Percentiles rank a stretch among this genome's conserved stretches.
Conservation (phyloP, 2,113 vertebrate genomes). For the Stomatorhinus ivindoensis region DNA sequence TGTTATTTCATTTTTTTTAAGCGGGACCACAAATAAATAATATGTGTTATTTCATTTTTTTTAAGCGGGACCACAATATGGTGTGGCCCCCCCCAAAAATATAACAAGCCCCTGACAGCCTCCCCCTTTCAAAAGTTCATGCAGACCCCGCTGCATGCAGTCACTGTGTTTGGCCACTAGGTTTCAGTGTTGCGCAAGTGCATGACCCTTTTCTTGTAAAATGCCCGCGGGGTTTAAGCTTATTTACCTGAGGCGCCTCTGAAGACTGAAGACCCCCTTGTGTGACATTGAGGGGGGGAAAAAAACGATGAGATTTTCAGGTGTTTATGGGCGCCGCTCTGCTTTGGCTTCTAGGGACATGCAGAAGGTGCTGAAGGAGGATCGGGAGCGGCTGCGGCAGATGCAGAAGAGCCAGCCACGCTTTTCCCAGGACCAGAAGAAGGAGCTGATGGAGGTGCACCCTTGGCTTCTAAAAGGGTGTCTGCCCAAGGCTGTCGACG, state of each 20-base stretch:
- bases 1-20: background rate
- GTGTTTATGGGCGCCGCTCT: background rate
- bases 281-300: background rate
- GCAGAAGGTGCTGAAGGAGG: slow-evolving; percentile 70
- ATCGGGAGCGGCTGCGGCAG: slow-evolving; percentile 70
- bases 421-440: slow-evolving; percentile 75
- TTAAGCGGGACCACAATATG: background rate
- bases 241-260: background rate
- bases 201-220: background rate
- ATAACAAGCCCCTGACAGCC: background rate
- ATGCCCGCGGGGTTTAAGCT: background rate
- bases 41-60: background rate
- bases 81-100: background rate
- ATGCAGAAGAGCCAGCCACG: slow-evolving; percentile 83
- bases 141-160: background rate
- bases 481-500: slow-evolving; percentile 69
- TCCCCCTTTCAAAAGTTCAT: background rate
- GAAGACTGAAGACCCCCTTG: background rate
- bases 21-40: background rate
- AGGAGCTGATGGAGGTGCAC: slow-evolving; percentile 78
- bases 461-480: slow-evolving; percentile 78
- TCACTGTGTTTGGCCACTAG: background rate
- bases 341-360: slow-evolving; percentile 47
- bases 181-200: background rate
- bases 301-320: background rate